phyloP scores from a whole-genome alignment of 2,888 invertebrate genomes.

The Dasypogon diadema region DNA sequence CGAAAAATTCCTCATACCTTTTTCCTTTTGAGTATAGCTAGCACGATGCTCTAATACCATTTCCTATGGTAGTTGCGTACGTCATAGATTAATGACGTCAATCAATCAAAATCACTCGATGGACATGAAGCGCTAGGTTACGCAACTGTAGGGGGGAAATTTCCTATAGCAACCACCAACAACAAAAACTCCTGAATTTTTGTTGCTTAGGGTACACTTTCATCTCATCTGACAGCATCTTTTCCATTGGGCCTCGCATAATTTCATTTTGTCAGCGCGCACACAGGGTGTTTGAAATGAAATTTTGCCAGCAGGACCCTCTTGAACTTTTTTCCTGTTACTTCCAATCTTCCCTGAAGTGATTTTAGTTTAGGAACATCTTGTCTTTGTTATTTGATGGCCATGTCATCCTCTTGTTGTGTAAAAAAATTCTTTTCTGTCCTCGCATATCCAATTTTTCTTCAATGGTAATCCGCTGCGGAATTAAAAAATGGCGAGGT shows the following conservation, averaged over 20 bases:
- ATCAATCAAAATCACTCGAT: conserved; percentile 69
- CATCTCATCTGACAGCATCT: conserved; percentile 32
- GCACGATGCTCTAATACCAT: conserved; percentile 58
- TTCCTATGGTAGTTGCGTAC: conserved; percentile 67
- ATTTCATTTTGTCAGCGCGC: conserved; percentile 49
- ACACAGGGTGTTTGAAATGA: conserved; percentile 50
- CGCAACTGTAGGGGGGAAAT: conserved; percentile 33
- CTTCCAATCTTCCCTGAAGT: conserved; percentile 38
- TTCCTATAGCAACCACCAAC: conserved; percentile 42
- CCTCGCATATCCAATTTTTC: conserved; percentile 43
- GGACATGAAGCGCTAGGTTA: conserved; percentile 62
- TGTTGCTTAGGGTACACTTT: conserved; percentile 1
- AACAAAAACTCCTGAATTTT: conserved; percentile 26
- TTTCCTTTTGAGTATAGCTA: conserved; percentile 34
- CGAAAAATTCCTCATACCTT: conserved; percentile 50
- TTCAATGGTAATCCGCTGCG: conserved; percentile 38
- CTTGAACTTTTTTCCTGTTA: conserved; percentile 34
- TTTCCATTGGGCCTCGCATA: conserved; percentile 46
- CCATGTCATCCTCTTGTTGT: conserved; percentile 42
- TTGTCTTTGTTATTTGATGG: conserved; percentile 51
- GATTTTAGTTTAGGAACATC: conserved; percentile 46
- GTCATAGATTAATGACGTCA: conserved; percentile 70
- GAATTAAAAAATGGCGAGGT: conserved; percentile 44
- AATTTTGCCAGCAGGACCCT: conserved; percentile 51
- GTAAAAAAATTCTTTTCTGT: background rate